Base-by-base conservation (phyloP, 2,797 vertebrate genomes). In the Pampus argenteus region DNA sequence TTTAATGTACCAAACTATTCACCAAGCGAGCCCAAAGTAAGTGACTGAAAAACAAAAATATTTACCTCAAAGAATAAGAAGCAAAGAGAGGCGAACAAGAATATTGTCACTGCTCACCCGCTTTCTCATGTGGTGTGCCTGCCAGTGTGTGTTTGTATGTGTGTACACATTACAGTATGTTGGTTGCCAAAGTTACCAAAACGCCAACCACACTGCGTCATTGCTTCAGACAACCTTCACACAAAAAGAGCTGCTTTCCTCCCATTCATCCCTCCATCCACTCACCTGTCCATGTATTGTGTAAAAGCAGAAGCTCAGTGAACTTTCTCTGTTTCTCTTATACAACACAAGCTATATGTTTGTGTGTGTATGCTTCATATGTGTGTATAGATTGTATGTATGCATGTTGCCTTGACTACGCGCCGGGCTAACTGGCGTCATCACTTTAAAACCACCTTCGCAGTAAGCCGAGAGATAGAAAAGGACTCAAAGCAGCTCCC, bases 201-300 rank as follows among this genome's bases (percentile, higher is more conserved):
- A 94, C 89, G 85, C 91, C 92, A 91, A 90, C 92, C 88, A 91
- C 81, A 89, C 87, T 90, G 88, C 92, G 88, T 95, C 93, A 93
- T 65, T 71, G 81, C 88, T 84, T 92, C 83, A 86, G 76, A 90
- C 86, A 90, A 86, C 88, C 89, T 90, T 89, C 87, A 83, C 65
- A 86, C 62, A 74, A 67, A 89, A 85, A 81, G 50, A 82, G 47
- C 15, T 42, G 52, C 67, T 55, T 72, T 74, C 48, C 67, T 78
- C 71, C 78, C 80, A 74, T 89, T 86, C 78, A 85, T 83, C 60
- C 52, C 58, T 68, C 71, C 67, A 71, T 89, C 76, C 76, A 54
- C 85, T 83, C 70, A 62, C 70, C 82, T 83, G 77, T 69, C 62
- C 81, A 78, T 71, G 58, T 68, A 62, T 68, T 79, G 67, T 84